Conservation (phyloP, 2,113 vertebrate species). For the Pluvialis apricaria region DNA sequence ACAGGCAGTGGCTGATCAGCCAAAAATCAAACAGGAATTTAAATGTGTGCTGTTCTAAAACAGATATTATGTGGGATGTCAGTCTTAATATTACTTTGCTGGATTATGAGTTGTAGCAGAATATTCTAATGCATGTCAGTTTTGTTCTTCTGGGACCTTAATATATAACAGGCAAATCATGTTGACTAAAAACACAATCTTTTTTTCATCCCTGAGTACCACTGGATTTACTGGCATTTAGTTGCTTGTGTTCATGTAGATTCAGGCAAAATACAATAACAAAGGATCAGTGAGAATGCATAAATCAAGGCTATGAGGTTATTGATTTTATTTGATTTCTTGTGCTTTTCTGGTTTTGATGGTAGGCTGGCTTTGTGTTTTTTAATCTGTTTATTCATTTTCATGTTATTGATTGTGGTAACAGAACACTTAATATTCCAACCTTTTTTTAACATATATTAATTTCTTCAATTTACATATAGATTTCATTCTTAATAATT, state of each 20-base stretch:
- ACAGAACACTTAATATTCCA: neutral
- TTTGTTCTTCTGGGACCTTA: neutral
- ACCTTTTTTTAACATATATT: neutral
- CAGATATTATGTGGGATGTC: neutral
- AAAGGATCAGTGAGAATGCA: neutral
- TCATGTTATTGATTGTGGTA: conserved; percentile 48
- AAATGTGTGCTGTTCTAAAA: neutral
- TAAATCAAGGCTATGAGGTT: conserved; percentile 19
- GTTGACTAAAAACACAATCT: neutral
- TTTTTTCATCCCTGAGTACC: neutral
- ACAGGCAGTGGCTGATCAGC: neutral
- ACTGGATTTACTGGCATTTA: neutral
- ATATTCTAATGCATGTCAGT: neutral
- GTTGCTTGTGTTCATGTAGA: neutral
- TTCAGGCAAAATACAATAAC: conserved; percentile 14
- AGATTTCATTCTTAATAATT: conserved; percentile 45
- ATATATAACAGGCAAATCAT: neutral
- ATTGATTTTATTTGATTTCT: conserved; percentile 48
- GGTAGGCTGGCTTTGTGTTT: neutral
- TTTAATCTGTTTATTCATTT: conserved; percentile 50
- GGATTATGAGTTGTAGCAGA: neutral
- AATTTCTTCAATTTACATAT: conserved; percentile 43
- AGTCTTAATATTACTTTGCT: neutral
- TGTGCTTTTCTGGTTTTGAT: conserved; percentile 3
- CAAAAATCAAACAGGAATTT: neutral